Conservation (phyloP, 2,797 vertebrate species). For the Gymnoscopelus braueri region DNA sequence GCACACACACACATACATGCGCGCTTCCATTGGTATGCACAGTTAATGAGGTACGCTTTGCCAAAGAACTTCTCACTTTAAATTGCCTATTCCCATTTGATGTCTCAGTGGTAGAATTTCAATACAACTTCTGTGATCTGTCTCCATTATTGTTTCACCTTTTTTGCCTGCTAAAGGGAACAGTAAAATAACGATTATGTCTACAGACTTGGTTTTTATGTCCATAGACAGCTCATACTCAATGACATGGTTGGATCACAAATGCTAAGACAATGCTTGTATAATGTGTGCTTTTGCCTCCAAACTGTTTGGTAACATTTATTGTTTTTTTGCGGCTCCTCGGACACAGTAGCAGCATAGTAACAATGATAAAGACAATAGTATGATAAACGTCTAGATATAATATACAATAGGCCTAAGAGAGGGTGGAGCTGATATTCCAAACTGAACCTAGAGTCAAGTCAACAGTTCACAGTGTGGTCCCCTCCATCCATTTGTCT, state of each 20-base stretch:
- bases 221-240: too few species aligned
- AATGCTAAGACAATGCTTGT: too few species aligned
- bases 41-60: conserved; percentile 34
- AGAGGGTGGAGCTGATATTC: conserved; percentile 20
- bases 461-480: background rate
- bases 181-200: conserved; percentile 64
- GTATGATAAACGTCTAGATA: too few species aligned
- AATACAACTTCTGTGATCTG: conserved; percentile 57
- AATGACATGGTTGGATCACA: too few species aligned
- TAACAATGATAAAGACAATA: too few species aligned
- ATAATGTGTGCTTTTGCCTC: too few species aligned
- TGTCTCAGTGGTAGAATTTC: conserved; percentile 39
- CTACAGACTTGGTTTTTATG: too few species aligned
- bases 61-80: conserved; percentile 27
- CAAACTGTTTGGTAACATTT: too few species aligned
- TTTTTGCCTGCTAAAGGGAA: conserved; percentile 48
- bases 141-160: conserved; percentile 47
- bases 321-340: too few species aligned
- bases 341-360: too few species aligned
- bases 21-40: background rate
- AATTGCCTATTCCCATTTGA: conserved; percentile 41
- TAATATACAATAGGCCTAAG: background rate
- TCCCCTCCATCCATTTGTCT: background rate
- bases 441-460: conserved; percentile 7
- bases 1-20: background rate